Conservation (phyloP, 2,888 invertebrate species). For the Keiferia lycopersicella region DNA sequence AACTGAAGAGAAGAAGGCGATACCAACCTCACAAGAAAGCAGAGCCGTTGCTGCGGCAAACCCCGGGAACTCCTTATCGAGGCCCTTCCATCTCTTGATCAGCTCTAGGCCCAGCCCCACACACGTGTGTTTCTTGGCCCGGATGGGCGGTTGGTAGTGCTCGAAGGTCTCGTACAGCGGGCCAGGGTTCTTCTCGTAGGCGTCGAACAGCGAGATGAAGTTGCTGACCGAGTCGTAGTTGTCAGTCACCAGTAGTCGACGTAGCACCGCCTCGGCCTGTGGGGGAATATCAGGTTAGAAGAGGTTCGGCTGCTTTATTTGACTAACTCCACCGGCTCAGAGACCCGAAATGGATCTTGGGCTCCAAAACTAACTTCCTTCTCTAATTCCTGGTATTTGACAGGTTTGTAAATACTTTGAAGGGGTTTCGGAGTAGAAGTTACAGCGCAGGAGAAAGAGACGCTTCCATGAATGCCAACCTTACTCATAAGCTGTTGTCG, state of each 20-base stretch:
- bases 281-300: neutral
- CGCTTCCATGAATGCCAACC: too few relatives aligned
- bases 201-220: conserved; percentile 86
- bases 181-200: conserved; percentile 80
- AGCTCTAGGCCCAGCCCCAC: conserved; percentile 92
- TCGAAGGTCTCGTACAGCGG: conserved; percentile 87
- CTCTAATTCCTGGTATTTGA: neutral
- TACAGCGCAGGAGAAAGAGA: too few relatives aligned
- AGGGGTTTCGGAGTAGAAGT: too few relatives aligned
- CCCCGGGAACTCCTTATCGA: conserved; percentile 84
- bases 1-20: neutral
- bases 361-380: too few relatives aligned
- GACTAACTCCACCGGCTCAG: too few relatives aligned
- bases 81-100: conserved; percentile 82
- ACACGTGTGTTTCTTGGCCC: conserved; percentile 90
- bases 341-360: too few relatives aligned
- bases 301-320: neutral
- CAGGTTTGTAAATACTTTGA: neutral
- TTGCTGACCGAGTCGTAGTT: conserved; percentile 95
- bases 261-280: conserved; percentile 89
- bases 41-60: conserved; percentile 83
- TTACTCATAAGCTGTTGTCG: too few relatives aligned
- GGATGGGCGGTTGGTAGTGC: conserved; percentile 89
- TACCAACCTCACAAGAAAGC: conserved; percentile 87
- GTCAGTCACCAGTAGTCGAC: conserved; percentile 89